phyloP scores from a whole-genome alignment of 2,888 invertebrate genomes.

The Tachina lurida region DNA sequence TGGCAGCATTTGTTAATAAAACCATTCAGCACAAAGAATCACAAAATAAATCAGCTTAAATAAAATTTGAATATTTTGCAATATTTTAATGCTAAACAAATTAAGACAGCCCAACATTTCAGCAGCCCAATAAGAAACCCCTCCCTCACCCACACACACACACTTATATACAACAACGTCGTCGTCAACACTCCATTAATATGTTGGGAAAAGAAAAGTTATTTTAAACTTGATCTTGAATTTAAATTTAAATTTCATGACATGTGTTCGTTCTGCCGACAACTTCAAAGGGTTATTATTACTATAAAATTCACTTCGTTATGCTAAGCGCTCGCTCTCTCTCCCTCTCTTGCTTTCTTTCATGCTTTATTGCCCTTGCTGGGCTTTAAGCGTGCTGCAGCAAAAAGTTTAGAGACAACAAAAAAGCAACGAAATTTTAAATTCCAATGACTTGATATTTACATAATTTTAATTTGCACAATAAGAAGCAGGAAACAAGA shows the following conservation, averaged over 20 bases:
- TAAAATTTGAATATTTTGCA: slow-evolving; percentile 54
- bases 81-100: slow-evolving; percentile 27
- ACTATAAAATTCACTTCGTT: slow-evolving; percentile 45
- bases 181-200: not conserved
- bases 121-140: not conserved
- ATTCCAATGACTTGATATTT: slow-evolving; percentile 59
- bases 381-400: not conserved
- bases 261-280: slow-evolving; percentile 46
- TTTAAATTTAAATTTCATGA: slow-evolving; percentile 59
- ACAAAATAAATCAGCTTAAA: slow-evolving; percentile 49
- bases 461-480: slow-evolving; percentile 68
- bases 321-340: slow-evolving; percentile 13
- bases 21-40: slow-evolving; percentile 3
- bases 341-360: not conserved
- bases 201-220: slow-evolving; percentile 14
- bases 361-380: too few species aligned
- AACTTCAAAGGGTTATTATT: slow-evolving; percentile 62
- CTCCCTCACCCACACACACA: too few species aligned
- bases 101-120: slow-evolving; percentile 18
- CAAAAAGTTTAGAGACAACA: slow-evolving; percentile 2
- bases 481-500: slow-evolving; percentile 53
- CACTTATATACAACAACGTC: not conserved
- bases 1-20: slow-evolving; percentile 43
- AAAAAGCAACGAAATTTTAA: slow-evolving; percentile 28
- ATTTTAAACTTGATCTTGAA: slow-evolving; percentile 69